Base-by-base conservation (phyloP, 2,888 invertebrate species). In the Luffia ferchaultella region DNA sequence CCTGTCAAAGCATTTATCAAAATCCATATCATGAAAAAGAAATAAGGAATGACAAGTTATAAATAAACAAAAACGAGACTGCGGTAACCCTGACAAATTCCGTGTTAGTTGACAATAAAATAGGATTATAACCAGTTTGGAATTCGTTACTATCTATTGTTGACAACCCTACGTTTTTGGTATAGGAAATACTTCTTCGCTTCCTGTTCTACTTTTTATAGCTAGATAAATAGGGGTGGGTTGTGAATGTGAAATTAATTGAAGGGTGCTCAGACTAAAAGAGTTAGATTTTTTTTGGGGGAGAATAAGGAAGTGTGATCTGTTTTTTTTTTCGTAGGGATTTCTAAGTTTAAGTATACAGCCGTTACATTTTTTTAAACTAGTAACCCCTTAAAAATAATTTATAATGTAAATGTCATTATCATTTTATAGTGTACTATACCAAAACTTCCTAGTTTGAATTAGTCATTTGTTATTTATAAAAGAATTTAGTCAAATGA, bases 231-330 rank as follows among this genome's bases (percentile, higher is more conserved):
- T 30, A 67, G 72, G 71, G 70, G 68, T 45, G 41, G 44, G 42
- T 65, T 61, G 72, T 76, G 71, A 77, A 80, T 78, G 71, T 68
- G 68, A 71, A 73, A 75, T 77, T 78, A 78, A 78, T 77, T 76
- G 72, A 67, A 74, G 78, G 76, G 73, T 66, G 62, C 61, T 67
- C 15, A 12, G 20, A n/a, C 30, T 30, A 30, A 30, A 30, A 30
- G 30, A 12, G 30, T 30, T 30, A 30, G 30, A 30, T 30, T 3
- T 30, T 30, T 30, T 30, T 12, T n/a, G n/a, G n/a, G n/a, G n/a
- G n/a, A n/a, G n/a, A n/a, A n/a, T n/a, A n/a, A n/a, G n/a, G n/a
- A n/a, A n/a, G n/a, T n/a, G n/a, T n/a, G n/a, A n/a, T n/a, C n/a
- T n/a, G n/a, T n/a, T n/a, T n/a, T n/a, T n/a, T n/a, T n/a, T n/a